A percentile compares a stretch with the other conserved stretches of the same genome.
Conservation (phyloP, 2,797 vertebrate species). For the Cygnus olor region DNA sequence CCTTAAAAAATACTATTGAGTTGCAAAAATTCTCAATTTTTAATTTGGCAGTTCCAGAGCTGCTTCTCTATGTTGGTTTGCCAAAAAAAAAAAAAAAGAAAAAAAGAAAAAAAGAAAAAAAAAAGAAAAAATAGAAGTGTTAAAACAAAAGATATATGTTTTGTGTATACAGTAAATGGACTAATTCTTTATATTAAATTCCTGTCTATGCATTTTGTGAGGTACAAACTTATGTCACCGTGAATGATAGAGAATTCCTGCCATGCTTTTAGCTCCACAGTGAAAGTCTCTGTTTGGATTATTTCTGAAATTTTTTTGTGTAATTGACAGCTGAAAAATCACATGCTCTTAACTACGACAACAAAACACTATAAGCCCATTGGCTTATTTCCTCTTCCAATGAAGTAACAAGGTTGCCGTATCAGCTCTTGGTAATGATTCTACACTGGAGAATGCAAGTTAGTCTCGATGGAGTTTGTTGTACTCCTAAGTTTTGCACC, state of each 20-base stretch:
- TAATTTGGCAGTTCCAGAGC: slow-evolving; percentile 82
- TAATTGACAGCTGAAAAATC: slow-evolving; percentile 78
- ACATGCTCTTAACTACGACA: slow-evolving; percentile 78
- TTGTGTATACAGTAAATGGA: slow-evolving; percentile 84
- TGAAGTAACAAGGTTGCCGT: slow-evolving; percentile 72
- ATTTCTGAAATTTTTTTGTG: slow-evolving; percentile 76
- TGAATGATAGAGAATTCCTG: slow-evolving; percentile 83
- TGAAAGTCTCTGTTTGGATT: slow-evolving; percentile 81
- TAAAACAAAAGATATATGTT: slow-evolving; percentile 79
- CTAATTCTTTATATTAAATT: slow-evolving; percentile 88
- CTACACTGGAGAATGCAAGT: slow-evolving; percentile 71
- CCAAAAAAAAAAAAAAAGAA: slow-evolving; percentile 63
- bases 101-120: background rate
- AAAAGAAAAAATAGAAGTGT: slow-evolving; percentile 44
- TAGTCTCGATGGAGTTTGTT: slow-evolving; percentile 62
- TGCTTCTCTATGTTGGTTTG: slow-evolving; percentile 81
- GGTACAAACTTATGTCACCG: slow-evolving; percentile 84
- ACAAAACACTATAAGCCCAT: slow-evolving; percentile 76
- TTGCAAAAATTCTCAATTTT: slow-evolving; percentile 77
- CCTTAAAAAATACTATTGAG: slow-evolving; percentile 80
- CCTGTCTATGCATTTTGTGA: slow-evolving; percentile 89
- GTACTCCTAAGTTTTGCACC: slow-evolving; percentile 76
- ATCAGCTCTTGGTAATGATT: slow-evolving; percentile 73
- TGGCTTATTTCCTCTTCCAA: slow-evolving; percentile 76
- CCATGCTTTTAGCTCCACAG: slow-evolving; percentile 83